These are phyloP conservation scores for Hydrolagus colliei DNA, from an alignment of 2,797 vertebrate species.

Conservation along the genomic window DNA sequence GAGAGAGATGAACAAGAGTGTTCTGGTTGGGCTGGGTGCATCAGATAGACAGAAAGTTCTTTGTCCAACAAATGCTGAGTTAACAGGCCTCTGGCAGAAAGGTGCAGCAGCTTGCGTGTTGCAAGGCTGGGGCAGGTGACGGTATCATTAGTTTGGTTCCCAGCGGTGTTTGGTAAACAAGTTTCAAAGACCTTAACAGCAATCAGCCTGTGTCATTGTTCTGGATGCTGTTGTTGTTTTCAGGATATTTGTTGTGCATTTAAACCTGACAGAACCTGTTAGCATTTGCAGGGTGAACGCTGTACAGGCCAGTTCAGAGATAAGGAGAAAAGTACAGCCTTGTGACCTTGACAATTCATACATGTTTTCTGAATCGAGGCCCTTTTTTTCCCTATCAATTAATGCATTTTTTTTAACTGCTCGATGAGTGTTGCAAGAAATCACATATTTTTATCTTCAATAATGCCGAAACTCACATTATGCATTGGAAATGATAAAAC, in stretches of 20 bases:
- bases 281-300: constrained; percentile 40
- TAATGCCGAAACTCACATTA: constrained; percentile 48
- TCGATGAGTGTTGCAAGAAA: constrained; percentile 52
- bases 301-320: constrained; percentile 32
- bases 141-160: constrained; percentile 54
- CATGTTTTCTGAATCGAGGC: constrained; percentile 35
- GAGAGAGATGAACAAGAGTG: constrained; percentile 55
- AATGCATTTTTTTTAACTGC: constrained; percentile 39
- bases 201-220: constrained; percentile 50
- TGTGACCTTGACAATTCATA: constrained; percentile 45
- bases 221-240: constrained; percentile 64
- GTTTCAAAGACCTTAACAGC: constrained; percentile 54
- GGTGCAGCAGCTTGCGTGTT: constrained; percentile 34
- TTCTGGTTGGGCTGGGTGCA: constrained; percentile 49
- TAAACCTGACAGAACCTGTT: constrained; percentile 47
- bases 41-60: constrained; percentile 58
- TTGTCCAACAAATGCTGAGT: constrained; percentile 53
- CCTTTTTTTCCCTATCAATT: constrained; percentile 19
- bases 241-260: constrained; percentile 62
- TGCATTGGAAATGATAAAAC: constrained; percentile 66
- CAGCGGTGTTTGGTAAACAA: constrained; percentile 64
- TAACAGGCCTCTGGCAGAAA: constrained; percentile 52
- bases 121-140: constrained; percentile 48
- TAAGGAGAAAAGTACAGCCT: constrained; percentile 35
- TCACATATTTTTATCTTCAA: constrained; percentile 57